A percentile compares a stretch with the other conserved stretches of the same genome.
Evolutionary conservation across 2,888 invertebrate genomes (phyloP).

Genomic region (Allophyes oxyacanthae): DNA sequence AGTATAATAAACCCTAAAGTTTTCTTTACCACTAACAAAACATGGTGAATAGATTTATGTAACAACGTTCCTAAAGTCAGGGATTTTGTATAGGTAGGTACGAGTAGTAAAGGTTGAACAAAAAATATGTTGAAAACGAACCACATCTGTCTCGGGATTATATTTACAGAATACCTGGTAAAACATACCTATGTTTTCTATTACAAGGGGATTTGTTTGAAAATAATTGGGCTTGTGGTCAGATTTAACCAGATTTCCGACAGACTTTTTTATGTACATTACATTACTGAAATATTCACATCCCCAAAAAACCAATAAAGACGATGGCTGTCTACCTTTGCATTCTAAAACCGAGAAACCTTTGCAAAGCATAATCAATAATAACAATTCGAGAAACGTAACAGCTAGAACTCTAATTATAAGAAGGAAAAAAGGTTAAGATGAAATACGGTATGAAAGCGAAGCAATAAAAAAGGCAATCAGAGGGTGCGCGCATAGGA

Average conservation of each 20-base stretch:
- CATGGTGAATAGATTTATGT: too few species aligned
- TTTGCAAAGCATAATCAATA: constrained; percentile 25
- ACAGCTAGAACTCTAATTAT: constrained; percentile 44
- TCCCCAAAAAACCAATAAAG: too few species aligned
- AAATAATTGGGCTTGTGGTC: constrained; percentile 7
- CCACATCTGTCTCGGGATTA: constrained; percentile 15
- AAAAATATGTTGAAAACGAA: too few species aligned
- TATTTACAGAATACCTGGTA: constrained; percentile 7
- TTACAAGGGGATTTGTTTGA: not conserved
- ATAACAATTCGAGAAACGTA: constrained; percentile 32
- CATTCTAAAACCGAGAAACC: too few species aligned
- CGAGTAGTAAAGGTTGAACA: too few species aligned
- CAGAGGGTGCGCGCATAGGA: constrained; percentile 55
- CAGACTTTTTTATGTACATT: too few species aligned
- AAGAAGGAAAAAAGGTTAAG: constrained; percentile 48
- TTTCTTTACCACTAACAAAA: too few species aligned
- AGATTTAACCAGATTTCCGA: not conserved
- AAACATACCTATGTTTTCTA: constrained; percentile 2
- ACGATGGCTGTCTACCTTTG: too few species aligned
- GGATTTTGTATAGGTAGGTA: too few species aligned
- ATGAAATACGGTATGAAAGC: constrained; percentile 61
- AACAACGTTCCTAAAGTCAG: too few species aligned
- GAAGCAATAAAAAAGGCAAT: constrained; percentile 77
- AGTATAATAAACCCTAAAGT: too few species aligned
- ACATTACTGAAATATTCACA: too few species aligned